Evolutionary conservation across 2,888 invertebrate species (phyloP).

Genomic region (Drosophila helvetica): DNA sequence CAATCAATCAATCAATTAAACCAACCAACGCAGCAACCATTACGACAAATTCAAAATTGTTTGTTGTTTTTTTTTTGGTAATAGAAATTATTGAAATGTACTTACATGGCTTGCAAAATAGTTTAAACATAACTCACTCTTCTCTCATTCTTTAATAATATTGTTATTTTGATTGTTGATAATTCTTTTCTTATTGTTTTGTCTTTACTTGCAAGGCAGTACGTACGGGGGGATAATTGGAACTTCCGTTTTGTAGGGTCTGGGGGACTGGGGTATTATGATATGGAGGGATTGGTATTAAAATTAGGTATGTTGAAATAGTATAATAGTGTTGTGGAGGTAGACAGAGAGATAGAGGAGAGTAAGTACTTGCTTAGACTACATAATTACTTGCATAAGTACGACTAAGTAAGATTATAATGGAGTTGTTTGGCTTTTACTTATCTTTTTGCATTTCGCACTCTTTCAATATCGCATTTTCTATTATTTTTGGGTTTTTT

Average conservation of each 20-base stretch:
- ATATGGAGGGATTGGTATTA: slow-evolving; percentile 23
- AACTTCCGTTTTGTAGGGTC: slow-evolving; percentile 42
- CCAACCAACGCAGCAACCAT: slow-evolving; percentile 83
- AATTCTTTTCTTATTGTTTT: slow-evolving; percentile 35
- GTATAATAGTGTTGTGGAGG: slow-evolving; percentile 31
- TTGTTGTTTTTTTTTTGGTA: slow-evolving; percentile 54
- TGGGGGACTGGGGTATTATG: slow-evolving; percentile 24
- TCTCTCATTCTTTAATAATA: slow-evolving; percentile 31
- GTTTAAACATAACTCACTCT: slow-evolving; percentile 53
- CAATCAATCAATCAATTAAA: slow-evolving; percentile 77
- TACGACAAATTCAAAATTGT: slow-evolving; percentile 82
- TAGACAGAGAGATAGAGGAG: slow-evolving; percentile 32
- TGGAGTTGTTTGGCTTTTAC: slow-evolving; percentile 71
- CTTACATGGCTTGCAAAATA: slow-evolving; percentile 80
- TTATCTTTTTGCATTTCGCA: slow-evolving; percentile 65
- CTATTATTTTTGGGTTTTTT: slow-evolving; percentile 34
- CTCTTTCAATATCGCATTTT: slow-evolving; percentile 33
- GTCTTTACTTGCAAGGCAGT: slow-evolving; percentile 74
- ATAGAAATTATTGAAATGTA: slow-evolving; percentile 80
- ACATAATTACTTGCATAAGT: slow-evolving; percentile 77
- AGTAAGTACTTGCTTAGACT: slow-evolving; percentile 71
- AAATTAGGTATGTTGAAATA: background rate
- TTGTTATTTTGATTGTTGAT: slow-evolving; percentile 5
- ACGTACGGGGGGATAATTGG: slow-evolving; percentile 57
- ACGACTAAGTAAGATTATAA: slow-evolving; percentile 67